A percentile compares a stretch with the other conserved stretches of the same genome.
Conservation (phyloP, 2,113 vertebrate species). For the Aegithalos caudatus region DNA sequence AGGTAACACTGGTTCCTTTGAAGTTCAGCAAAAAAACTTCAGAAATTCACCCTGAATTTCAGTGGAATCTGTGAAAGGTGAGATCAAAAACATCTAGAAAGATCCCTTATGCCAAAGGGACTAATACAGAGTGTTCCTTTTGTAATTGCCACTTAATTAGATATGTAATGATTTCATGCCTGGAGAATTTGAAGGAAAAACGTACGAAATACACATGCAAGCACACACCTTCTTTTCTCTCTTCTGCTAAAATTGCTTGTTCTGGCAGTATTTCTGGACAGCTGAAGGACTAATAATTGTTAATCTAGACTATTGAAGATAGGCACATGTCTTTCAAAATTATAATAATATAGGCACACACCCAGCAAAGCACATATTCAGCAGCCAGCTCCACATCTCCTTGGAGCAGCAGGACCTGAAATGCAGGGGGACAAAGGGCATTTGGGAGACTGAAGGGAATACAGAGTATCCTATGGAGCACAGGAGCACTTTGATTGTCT, state of each 20-base stretch:
- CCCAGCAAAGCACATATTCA: not conserved
- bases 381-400: not conserved
- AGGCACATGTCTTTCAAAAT: not conserved
- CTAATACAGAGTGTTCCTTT: not conserved
- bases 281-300: not conserved
- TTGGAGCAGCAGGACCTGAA: not conserved
- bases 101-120: not conserved
- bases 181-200: not conserved
- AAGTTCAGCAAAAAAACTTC: not conserved
- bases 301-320: not conserved
- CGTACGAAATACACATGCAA: not conserved
- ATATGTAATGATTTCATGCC: not conserved
- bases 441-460: not conserved
- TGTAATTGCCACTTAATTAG: constrained; percentile 30
- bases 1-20: not conserved
- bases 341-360: not conserved
- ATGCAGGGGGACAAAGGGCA: not conserved
- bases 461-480: accelerated
- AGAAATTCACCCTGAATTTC: not conserved
- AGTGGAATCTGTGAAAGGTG: not conserved
- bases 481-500: not conserved
- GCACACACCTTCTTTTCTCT: not conserved
- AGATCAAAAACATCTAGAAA: not conserved
- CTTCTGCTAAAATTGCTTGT: not conserved
- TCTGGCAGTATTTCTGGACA: not conserved